phyloP scores from a whole-genome alignment of 2,797 vertebrate genomes.

The Xyrichtys novacula region DNA sequence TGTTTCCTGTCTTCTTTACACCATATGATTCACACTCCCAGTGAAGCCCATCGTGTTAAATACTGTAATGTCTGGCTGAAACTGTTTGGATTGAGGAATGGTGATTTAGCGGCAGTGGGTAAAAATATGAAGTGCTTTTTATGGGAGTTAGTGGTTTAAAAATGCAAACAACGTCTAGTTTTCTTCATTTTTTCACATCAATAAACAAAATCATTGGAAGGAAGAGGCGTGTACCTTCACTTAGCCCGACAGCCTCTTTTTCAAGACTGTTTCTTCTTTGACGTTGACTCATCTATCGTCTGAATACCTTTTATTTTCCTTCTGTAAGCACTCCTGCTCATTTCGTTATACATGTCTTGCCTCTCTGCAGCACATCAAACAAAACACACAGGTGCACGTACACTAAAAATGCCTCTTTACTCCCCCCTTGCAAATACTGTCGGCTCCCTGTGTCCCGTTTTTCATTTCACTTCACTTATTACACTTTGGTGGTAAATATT shows the following conservation, averaged over 20 bases:
- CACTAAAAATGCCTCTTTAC: slow-evolving; percentile 17
- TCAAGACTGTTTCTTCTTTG: slow-evolving; percentile 9
- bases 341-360: slow-evolving; percentile 54
- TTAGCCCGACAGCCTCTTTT: slow-evolving; percentile 3
- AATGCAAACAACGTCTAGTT: not conserved
- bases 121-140: not conserved
- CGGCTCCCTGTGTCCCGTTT: slow-evolving; percentile 22
- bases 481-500: slow-evolving; percentile 61
- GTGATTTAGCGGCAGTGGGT: no score
- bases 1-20: no score
- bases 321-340: slow-evolving; percentile 41
- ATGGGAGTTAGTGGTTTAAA: not conserved
- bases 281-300: slow-evolving; percentile 48
- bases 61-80: not conserved
- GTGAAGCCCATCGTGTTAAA: no score
- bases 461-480: slow-evolving; percentile 48
- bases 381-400: slow-evolving; percentile 34
- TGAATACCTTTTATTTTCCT: slow-evolving; percentile 40
- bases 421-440: slow-evolving; percentile 18
- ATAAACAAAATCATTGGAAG: not conserved
- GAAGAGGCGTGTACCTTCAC: not conserved
- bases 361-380: slow-evolving; percentile 63
- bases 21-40: no score
- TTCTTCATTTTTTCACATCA: not conserved
- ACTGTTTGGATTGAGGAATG: no score